Evolutionary conservation across 2,113 vertebrate genomes (phyloP).

Genomic region (Ptilorrhoa leucosticta): DNA sequence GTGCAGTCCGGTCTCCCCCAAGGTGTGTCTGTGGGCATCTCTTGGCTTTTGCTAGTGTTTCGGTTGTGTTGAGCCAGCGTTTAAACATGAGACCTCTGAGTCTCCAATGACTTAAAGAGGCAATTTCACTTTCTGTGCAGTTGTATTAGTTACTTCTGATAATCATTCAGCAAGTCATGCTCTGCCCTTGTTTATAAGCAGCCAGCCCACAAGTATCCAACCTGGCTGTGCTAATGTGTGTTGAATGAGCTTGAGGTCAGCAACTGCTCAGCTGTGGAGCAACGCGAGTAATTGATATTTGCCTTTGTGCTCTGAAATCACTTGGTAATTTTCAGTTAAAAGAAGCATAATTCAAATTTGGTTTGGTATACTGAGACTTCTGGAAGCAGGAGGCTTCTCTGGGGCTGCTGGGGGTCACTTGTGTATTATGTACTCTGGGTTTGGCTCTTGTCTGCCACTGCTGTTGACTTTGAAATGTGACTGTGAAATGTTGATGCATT

Average conservation of each 20-base stretch:
- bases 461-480: background rate
- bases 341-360: background rate
- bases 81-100: background rate
- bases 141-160: background rate
- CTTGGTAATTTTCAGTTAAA: background rate
- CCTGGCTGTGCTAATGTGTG: background rate
- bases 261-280: background rate
- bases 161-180: background rate
- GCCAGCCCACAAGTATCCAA: rapidly evolving
- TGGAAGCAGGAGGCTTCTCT: background rate
- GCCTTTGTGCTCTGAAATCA: background rate
- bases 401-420: background rate
- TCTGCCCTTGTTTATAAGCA: background rate
- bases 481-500: background rate
- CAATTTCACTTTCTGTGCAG: background rate
- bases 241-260: background rate
- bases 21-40: rapidly evolving
- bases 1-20: rapidly evolving
- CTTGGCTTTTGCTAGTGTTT: background rate
- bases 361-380: background rate
- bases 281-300: background rate
- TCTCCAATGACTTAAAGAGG: background rate
- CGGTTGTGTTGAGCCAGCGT: background rate
- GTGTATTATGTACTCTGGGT: background rate
- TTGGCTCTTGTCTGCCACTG: background rate